Base-by-base conservation (phyloP, 2,113 vertebrate species). In the Limnothrissa miodon region DNA sequence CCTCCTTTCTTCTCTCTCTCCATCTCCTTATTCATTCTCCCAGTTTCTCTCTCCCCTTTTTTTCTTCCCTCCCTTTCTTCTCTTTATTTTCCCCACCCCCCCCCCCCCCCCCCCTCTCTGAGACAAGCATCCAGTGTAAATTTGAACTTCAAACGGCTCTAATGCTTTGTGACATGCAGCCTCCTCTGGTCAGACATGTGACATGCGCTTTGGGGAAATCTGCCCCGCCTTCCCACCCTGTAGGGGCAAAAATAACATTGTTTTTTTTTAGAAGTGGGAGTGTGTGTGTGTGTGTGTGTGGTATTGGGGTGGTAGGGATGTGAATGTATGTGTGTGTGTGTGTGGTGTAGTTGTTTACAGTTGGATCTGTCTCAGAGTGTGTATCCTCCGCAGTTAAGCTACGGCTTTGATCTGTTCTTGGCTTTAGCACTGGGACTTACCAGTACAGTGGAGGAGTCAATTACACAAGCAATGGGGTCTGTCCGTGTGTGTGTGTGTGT, bases 401-500 rank as follows among this genome's bases (percentile, higher is more conserved):
- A 62, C n/a, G 25, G 9, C 59, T 29, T 62, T 62, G 59, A 62
- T 62, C 59, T 62, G 59, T 62, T 62, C 25, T 62, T 29, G 59
- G 59, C n/a, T 62, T 56, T 56, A 56, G 59, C 59, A 62, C 59
- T 62, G 59, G 51, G 59, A 62, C 59, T 62, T 62, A 62, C n/a
- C 19, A 56, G 59, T 11, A 25, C 25, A 62, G 53, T 56, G 19
- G 53, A 56, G n/a, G n/a, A 62, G 59, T 62, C n/a, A 56, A 23
- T 56, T 56, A 56, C 51, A 23, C 21, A 19, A 56, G 51, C 19
- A 19, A 56, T 56, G 51, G 51, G 51, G 51, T 21, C 51, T 56
- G 51, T 56, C 51, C 51, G 21, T 29, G 29, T 74, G 33, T 36
- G 10, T 2, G 51, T 19, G 5, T 23, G 4, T 13, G 66, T n/a